Evolutionary conservation across 2,113 vertebrate genomes (phyloP), one percentile per base, ranked within the genome.

Genomic region (Caloenas nicobarica): DNA sequence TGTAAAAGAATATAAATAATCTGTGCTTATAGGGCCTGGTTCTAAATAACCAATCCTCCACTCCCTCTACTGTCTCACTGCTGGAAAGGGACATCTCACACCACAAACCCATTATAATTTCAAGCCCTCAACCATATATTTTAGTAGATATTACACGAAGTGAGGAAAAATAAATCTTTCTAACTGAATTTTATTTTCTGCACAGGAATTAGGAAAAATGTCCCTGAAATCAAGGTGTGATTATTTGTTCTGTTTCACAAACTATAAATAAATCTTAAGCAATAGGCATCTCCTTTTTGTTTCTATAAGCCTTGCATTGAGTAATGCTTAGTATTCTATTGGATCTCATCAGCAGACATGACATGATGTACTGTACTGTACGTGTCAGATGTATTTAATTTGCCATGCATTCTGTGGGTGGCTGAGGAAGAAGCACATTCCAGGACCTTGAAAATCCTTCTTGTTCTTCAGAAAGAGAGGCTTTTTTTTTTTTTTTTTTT

Each of bases 391-490:
- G 73, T 57, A 79, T 87, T 96, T 79, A 89, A 92, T 93, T 94
- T 92, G 79, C 85, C 83, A 91, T 5, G 2, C 71, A 74, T 96
- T 93, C 86, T 61, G 96, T 94, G 91, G 91, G 95, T 93, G 88
- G 69, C 36, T 93, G 77, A 84, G 50, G 73, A 95, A 84, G 70
- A 85, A 28, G 14, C 40, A 96, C 50, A 69, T 94, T 94, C 73
- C 92, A 79, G 50, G 69, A 83, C 80, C 77, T 65, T 86, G 77
- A 87, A 86, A 92, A 81, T 81, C n/a, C 25, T 78, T 95, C 68
- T 79, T 76, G n/a, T 46, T 92, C 65, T 89, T 53, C 50, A 89
- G 50, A 95, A 94, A 72, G 44, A 15, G 28, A 72, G 16, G 7
- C 21, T 42, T 21, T 16, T 60, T 51, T 48, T 62, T 16, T 62